Evolutionary conservation across 1,140 invertebrate species (phyloP), one percentile per base, ranked within the genome.

Genomic region (Drosophila ambigua): DNA sequence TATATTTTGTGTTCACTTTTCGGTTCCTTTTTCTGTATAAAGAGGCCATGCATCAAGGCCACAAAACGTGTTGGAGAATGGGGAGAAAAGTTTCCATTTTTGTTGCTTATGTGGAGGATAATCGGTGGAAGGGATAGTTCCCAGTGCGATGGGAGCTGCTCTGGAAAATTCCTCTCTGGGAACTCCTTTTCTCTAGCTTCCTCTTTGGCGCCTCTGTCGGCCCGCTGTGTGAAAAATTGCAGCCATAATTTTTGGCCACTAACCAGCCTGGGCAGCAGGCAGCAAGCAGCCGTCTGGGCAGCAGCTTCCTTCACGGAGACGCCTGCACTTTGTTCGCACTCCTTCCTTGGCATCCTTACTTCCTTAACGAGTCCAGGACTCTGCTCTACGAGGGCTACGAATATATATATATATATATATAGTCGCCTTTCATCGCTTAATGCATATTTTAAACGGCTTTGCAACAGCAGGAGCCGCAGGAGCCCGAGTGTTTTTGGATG

Each of bases 201-300:
- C 35, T 49, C 5, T 52, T 52, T 20, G 46, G 44, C 28, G 49
- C 57, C 39, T 31, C 43, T 60, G 15, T 35, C 39, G 59, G 48
- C 20, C 20, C 20, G 20, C 67, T 52, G 49, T 82, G 69, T 87
- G 83, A 87, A 76, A 87, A 87, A 87, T 87, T 82, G 82, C 78
- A 68, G 78, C 66, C 83, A 87, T 82, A 76, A 88, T 87, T 87
- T 84, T 75, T 85, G 78, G 82, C 83, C 65, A 87, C 78, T 87
- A 85, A 85, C 82, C 79, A 81, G 78, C 66, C 54, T 79, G 76
- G 63, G 45, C 48, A 67, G 54, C 65, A 24, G 31, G 31, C 31
- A 35, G 31, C 31, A 9, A 20, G 20, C 20, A 20, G 20, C 20
- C 20, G 20, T 20, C 20, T 20, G 20, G 35, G 11, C 35, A 13